Evolutionary conservation across 2,113 vertebrate genomes (phyloP).

Genomic region (Rafetus swinhoei): DNA sequence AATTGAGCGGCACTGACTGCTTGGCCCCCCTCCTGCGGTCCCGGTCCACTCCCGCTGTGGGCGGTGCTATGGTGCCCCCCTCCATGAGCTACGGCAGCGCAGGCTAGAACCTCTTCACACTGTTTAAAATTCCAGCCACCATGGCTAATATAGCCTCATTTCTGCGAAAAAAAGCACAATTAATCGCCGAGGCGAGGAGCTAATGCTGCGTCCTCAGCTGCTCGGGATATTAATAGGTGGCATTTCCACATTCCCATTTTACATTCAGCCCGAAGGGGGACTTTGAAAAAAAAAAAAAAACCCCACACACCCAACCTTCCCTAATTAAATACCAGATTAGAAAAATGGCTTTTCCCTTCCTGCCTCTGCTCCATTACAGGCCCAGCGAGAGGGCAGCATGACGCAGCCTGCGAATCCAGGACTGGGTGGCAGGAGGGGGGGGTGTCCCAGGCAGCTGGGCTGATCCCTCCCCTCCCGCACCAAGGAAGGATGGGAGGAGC

Average conservation of each 20-base stretch:
- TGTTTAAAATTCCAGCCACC: neutral
- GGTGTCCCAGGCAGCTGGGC: neutral
- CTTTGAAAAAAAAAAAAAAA: neutral
- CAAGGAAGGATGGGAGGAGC: neutral
- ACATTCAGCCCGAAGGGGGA: neutral
- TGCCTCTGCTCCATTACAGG: neutral
- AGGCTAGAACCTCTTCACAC: neutral
- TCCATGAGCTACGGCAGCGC: neutral
- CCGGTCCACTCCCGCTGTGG: neutral
- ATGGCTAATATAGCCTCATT: fast-evolving
- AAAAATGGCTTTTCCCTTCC: neutral
- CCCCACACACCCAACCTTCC: neutral
- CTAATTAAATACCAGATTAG: neutral
- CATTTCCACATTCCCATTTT: neutral
- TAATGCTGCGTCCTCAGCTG: fast-evolving
- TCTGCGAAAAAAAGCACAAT: neutral
- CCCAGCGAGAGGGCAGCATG: fast-evolving
- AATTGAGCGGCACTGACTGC: neutral
- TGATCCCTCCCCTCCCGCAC: neutral
- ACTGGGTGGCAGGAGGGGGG: neutral
- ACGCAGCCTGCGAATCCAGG: neutral
- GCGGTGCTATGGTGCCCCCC: neutral
- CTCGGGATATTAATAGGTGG: neutral
- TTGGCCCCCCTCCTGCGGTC: fast-evolving
- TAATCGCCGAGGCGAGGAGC: neutral